phyloP scores from a whole-genome alignment of 2,113 vertebrate genomes.

The Oreocharis arfaki region DNA sequence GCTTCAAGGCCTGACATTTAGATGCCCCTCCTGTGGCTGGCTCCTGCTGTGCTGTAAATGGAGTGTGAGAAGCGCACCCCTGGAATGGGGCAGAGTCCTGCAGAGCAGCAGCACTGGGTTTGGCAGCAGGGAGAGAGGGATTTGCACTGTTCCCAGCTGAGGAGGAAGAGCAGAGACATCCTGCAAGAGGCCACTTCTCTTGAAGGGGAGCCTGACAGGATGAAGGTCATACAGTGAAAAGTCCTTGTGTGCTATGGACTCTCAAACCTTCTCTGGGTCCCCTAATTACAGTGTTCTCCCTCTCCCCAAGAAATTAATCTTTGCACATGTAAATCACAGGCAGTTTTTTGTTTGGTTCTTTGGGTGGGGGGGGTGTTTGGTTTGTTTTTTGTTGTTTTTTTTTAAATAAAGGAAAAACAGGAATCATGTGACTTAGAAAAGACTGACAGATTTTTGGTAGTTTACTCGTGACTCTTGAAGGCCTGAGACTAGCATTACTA shows the following conservation, averaged over 20 bases:
- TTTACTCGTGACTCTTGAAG: neutral
- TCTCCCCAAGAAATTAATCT: neutral
- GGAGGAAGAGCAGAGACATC: neutral
- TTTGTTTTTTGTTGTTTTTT: neutral
- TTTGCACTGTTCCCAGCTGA: neutral
- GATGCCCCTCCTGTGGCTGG: neutral
- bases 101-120: neutral
- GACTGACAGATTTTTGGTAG: neutral
- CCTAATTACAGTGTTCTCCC: neutral
- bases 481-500: neutral
- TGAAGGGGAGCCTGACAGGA: neutral
- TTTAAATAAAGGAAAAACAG: neutral
- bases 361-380: neutral
- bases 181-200: neutral
- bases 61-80: neutral
- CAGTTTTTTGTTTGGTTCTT: neutral
- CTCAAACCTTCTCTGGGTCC: neutral
- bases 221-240: neutral
- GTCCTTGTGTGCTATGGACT: neutral
- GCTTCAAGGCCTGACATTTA: conserved; percentile 8
- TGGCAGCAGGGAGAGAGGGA: neutral
- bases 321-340: neutral
- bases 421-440: neutral
- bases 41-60: neutral
- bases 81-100: neutral